Percentiles rank a stretch among this genome's conserved stretches.
Conservation (phyloP, 2,888 invertebrate genomes). For the Strigamia crassipes region DNA sequence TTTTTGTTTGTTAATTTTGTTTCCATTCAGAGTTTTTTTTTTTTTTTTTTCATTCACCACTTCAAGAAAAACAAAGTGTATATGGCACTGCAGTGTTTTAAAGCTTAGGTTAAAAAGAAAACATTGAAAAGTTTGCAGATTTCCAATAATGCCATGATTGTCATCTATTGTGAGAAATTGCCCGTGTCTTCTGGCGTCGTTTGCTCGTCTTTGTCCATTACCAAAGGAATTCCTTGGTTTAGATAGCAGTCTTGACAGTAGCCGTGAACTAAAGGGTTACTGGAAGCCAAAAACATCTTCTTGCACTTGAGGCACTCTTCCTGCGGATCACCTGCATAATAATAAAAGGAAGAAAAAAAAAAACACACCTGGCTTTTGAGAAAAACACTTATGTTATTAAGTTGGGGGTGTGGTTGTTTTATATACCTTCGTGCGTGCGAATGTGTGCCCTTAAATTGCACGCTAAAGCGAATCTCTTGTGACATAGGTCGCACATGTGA, state of each 20-base stretch:
- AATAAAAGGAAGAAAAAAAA: neutral
- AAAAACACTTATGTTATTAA: conserved; percentile 28
- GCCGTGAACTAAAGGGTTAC: conserved; percentile 50
- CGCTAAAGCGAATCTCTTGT: conserved; percentile 73
- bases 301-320: conserved; percentile 67
- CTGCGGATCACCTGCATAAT: conserved; percentile 64
- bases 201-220: conserved; percentile 47
- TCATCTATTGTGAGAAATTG: neutral
- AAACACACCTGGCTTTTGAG: conserved; percentile 6
- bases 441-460: conserved; percentile 74
- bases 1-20: neutral
- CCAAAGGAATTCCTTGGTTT: conserved; percentile 49
- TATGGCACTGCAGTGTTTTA: conserved; percentile 17
- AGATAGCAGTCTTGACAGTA: conserved; percentile 50
- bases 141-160: neutral
- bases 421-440: conserved; percentile 73
- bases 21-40: neutral
- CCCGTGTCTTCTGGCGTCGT: conserved; percentile 5
- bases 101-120: neutral
- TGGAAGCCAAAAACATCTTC: conserved; percentile 61
- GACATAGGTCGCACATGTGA: conserved; percentile 71
- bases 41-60: neutral
- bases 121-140: neutral
- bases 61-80: neutral
- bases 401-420: conserved; percentile 1